Evolutionary conservation across 2,113 vertebrate genomes (phyloP).

Genomic region (Equus quagga): DNA sequence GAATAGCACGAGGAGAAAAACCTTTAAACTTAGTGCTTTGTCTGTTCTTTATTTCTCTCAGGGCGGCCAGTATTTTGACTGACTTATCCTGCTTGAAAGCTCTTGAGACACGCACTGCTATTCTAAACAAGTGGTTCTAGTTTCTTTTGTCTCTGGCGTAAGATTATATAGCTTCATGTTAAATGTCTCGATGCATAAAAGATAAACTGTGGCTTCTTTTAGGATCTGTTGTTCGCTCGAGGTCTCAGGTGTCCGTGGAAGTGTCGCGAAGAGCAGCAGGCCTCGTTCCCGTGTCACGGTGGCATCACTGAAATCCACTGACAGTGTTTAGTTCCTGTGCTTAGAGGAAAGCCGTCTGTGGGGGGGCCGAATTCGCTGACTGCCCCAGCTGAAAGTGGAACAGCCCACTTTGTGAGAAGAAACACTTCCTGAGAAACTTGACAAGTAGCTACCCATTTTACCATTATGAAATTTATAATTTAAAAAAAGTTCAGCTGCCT

Average conservation of each 20-base stretch:
- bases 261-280: conserved; percentile 75
- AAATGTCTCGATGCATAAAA: conserved; percentile 83
- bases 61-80: conserved; percentile 89
- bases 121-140: conserved; percentile 82
- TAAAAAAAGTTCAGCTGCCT: conserved; percentile 86
- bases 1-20: conserved; percentile 84
- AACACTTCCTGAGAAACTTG: conserved; percentile 96
- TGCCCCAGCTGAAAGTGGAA: conserved; percentile 77
- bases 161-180: conserved; percentile 83
- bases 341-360: conserved; percentile 66
- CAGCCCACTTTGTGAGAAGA: conserved; percentile 79
- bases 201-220: conserved; percentile 81
- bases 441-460: conserved; percentile 87
- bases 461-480: conserved; percentile 85
- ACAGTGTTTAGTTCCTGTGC: conserved; percentile 56
- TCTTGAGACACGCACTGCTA: conserved; percentile 83
- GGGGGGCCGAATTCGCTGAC: conserved; percentile 67
- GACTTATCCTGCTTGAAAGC: conserved; percentile 85
- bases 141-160: conserved; percentile 84
- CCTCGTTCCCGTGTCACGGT: conserved; percentile 52
- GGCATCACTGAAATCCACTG: conserved; percentile 58
- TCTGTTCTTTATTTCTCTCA: conserved; percentile 87
- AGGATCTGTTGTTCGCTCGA: conserved; percentile 74
- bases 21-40: conserved; percentile 81
- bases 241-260: conserved; percentile 78